phyloP scores from a whole-genome alignment of 2,888 invertebrate genomes.

The Pelosia muscerda region DNA sequence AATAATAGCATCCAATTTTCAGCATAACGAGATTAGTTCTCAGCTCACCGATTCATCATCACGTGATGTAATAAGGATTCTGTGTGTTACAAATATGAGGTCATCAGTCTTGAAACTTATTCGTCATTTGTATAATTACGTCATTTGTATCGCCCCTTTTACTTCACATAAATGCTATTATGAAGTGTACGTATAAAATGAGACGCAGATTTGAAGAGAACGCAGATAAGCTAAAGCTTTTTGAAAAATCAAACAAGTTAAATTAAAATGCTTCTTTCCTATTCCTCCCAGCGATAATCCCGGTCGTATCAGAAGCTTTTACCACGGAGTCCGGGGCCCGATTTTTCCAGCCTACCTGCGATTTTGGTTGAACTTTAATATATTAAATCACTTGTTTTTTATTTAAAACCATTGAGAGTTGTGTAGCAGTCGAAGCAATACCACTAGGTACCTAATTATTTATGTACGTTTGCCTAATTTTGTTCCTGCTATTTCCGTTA shows the following conservation, averaged over 20 bases:
- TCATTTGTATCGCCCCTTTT: neutral
- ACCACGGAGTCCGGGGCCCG: no score
- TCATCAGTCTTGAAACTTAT: constrained; percentile 6
- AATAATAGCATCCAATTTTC: constrained; percentile 14
- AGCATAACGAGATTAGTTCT: constrained; percentile 5
- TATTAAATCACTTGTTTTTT: no score
- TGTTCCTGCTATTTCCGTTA: neutral
- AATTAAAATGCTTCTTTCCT: no score
- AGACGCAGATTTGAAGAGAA: neutral
- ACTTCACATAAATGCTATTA: neutral
- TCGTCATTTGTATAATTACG: constrained; percentile 4
- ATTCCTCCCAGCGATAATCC: no score
- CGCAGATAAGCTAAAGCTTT: neutral
- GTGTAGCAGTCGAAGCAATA: no score
- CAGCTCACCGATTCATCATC: constrained; percentile 10
- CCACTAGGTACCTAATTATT: no score
- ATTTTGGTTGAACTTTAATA: no score
- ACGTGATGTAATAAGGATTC: constrained; percentile 9
- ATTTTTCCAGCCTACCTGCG: no score
- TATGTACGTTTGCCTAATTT: no score
- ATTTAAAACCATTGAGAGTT: no score
- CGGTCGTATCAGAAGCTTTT: no score
- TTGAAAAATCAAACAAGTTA: neutral
- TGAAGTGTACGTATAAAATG: neutral
- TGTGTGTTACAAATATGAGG: constrained; percentile 7